Base-by-base conservation (phyloP, 2,113 vertebrate species). In the Dermatemys mawii region DNA sequence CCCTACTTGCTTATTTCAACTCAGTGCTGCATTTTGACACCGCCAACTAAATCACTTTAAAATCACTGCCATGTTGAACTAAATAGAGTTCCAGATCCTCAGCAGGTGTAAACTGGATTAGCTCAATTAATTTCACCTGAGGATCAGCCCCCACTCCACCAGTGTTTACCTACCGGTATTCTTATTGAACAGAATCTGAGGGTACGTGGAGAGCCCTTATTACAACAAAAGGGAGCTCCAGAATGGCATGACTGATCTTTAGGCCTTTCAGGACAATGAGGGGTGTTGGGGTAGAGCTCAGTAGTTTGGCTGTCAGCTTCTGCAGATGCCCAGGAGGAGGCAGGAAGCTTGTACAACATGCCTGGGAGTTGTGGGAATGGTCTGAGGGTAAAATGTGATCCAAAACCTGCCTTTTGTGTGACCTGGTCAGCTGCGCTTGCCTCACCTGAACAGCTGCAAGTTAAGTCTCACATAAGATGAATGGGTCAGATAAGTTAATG, bases 1-100 rank as follows among this genome's bases (percentile, higher is more conserved):
- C 93, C 87, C 95, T 92, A 95, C 84, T 93, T 88, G 80, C 93
- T 88, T 63, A 32, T 14, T 95, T 57, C 48, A 81, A 22, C 29
- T 63, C 70, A 7, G 19, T 21, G 22, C 91, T 86, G 83, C 49
- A 73, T 73, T 84, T 50, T 32, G 84, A 87, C 53, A 46, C 73
- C 48, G 41, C 63, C 89, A 87, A 88, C 87, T 67, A 88, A 90
- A 67, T 51, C 22, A 63, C 29, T 85, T 79, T 70, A 88, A 67
- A 78, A 80, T 49, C 82, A 38, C 12, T 44, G 11, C 9, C 67
- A 53, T 41, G 67, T 44, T 76, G 14, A 94, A 81, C 22, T 85
- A 92, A 92, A 87, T 29, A 73, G 6, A 48, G 57, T 32, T 84
- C 29, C 81, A 92, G 73, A 87, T 82, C 14, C 38, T 24, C n/a